Evolutionary conservation across 2,113 vertebrate species (phyloP).

Genomic region (Lagenorhynchus albirostris): DNA sequence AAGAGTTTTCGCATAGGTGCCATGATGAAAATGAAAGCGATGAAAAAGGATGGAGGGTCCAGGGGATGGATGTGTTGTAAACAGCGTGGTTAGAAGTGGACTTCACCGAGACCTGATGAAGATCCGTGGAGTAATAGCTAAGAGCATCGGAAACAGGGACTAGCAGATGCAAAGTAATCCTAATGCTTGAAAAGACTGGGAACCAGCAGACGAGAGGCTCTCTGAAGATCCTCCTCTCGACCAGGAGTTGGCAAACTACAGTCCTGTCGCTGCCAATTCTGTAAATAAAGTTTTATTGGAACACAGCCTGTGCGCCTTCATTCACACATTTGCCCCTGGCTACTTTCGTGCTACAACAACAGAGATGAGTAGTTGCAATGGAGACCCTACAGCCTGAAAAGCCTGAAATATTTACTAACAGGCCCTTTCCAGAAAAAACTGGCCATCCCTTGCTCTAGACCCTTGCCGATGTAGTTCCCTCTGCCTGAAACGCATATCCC

Average conservation of each 20-base stretch:
- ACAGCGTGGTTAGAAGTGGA: not conserved
- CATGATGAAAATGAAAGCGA: not conserved
- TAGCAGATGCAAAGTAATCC: not conserved
- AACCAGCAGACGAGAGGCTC: not conserved
- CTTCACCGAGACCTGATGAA: not conserved
- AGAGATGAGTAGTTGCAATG: not conserved
- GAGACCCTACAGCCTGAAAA: not conserved
- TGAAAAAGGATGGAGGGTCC: not conserved
- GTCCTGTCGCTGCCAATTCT: not conserved
- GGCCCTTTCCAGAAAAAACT: not conserved
- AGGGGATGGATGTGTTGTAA: not conserved
- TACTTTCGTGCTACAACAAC: not conserved
- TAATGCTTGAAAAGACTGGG: not conserved
- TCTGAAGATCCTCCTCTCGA: not conserved
- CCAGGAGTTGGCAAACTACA: not conserved
- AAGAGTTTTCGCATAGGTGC: not conserved
- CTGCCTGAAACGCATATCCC: not conserved
- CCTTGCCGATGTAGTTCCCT: not conserved
- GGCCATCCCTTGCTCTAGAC: not conserved
- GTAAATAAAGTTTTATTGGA: slow-evolving; percentile 50
- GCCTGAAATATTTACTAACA: not conserved
- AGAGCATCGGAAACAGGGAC: not conserved
- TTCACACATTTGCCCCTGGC: not conserved
- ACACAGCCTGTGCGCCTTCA: not conserved
- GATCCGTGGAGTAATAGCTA: fast-evolving